phyloP scores from a whole-genome alignment of 2,888 invertebrate species.

The Ectobius pallidus region DNA sequence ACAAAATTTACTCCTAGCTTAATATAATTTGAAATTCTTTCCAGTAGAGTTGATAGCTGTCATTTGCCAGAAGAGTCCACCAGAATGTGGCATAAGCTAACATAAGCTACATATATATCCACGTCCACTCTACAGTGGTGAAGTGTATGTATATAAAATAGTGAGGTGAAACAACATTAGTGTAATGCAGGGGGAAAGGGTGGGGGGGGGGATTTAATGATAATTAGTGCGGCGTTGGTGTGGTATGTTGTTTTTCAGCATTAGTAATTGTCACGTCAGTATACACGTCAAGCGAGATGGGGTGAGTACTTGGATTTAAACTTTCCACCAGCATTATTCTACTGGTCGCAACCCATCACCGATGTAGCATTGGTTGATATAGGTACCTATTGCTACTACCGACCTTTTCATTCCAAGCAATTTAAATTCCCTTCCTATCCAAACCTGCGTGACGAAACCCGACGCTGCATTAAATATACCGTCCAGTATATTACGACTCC shows the following conservation, averaged over 20 bases:
- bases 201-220: not conserved
- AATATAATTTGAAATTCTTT: too few species aligned
- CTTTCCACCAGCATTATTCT: not conserved
- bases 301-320: not conserved
- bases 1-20: too few species aligned
- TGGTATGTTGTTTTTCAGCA: slow-evolving; percentile 3
- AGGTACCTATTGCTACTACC: slow-evolving; percentile 5
- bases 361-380: not conserved
- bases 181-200: not conserved
- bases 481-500: slow-evolving; percentile 33
- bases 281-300: not conserved
- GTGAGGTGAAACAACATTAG: too few species aligned
- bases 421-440: slow-evolving; percentile 23
- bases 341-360: not conserved
- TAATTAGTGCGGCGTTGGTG: slow-evolving; percentile 1
- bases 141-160: too few species aligned
- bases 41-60: too few species aligned
- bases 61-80: too few species aligned
- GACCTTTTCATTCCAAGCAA: slow-evolving; percentile 19
- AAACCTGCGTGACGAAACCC: slow-evolving; percentile 32
- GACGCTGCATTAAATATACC: slow-evolving; percentile 29
- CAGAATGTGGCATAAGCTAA: too few species aligned
- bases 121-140: too few species aligned
- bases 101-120: too few species aligned
- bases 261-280: slow-evolving; percentile 8